Conservation (phyloP, 2,113 vertebrate species). For the Cisticola juncidis region DNA sequence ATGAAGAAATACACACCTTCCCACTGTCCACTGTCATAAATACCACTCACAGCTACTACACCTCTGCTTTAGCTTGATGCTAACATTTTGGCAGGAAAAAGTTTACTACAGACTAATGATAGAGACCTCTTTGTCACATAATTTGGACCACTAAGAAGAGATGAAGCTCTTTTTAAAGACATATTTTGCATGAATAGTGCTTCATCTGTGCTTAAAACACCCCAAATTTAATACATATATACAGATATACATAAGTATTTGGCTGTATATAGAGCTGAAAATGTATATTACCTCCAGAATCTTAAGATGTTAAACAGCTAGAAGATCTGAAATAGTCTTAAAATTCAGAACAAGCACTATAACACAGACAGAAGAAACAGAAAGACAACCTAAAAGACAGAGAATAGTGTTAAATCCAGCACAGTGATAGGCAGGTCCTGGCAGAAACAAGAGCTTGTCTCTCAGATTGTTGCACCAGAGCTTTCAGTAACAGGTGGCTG, state of each 20-base stretch:
- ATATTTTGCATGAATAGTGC: background rate
- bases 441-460: background rate
- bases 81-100: background rate
- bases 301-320: background rate
- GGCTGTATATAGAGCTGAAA: background rate
- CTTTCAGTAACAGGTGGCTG: background rate
- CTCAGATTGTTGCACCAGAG: background rate
- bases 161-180: background rate
- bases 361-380: background rate
- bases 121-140: background rate
- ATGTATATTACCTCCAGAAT: background rate
- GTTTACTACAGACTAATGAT: background rate
- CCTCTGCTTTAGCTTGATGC: background rate
- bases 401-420: background rate
- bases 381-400: background rate
- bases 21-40: background rate
- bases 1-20: background rate
- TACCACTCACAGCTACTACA: background rate
- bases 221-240: background rate
- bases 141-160: background rate
- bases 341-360: background rate
- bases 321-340: background rate
- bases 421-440: background rate
- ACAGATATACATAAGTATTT: background rate
- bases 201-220: background rate